phyloP scores from a whole-genome alignment of 2,113 vertebrate species.

The Ammospiza caudacuta region DNA sequence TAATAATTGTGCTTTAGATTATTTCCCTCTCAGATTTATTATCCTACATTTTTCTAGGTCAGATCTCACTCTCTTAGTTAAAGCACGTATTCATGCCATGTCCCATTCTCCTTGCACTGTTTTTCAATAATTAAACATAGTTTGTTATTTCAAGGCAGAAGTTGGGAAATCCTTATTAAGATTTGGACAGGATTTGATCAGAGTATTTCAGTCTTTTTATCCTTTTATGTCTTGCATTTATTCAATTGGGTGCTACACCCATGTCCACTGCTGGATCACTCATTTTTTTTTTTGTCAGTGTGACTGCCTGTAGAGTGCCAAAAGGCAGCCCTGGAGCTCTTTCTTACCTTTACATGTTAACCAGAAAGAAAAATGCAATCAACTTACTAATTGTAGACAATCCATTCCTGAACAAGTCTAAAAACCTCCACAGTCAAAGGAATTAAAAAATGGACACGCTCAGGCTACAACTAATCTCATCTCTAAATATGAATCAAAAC shows the following conservation, averaged over 20 bases:
- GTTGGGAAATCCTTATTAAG: neutral
- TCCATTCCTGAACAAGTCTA: neutral
- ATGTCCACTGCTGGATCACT: neutral
- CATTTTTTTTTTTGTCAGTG: neutral
- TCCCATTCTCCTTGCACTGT: neutral
- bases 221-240: neutral
- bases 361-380: neutral
- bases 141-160: neutral
- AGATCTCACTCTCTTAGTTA: neutral
- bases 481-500: neutral
- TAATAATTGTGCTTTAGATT: constrained; percentile 56
- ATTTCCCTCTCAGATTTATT: constrained; percentile 55
- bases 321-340: neutral
- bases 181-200: neutral
- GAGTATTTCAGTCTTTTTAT: neutral
- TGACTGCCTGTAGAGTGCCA: neutral
- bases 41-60: constrained; percentile 27
- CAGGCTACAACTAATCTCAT: neutral
- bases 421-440: neutral
- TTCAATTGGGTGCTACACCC: neutral
- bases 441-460: neutral
- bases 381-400: neutral
- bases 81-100: neutral
- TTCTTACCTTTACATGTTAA: neutral
- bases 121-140: neutral